Conservation (phyloP, 2,113 vertebrate species). For the Pseudorectes ferrugineus region DNA sequence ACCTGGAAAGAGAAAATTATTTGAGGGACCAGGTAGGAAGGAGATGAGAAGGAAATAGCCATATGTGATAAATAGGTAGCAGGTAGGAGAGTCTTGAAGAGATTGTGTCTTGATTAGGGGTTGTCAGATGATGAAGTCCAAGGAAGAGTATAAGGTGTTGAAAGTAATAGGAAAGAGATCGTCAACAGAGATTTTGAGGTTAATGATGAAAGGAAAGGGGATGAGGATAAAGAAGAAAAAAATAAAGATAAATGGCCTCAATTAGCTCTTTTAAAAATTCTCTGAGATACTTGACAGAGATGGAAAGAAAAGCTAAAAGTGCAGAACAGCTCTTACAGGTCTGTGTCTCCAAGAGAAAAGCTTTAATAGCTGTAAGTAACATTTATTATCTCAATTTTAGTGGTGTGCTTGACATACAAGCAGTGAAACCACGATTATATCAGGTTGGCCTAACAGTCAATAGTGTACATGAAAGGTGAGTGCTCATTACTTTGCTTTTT, state of each 20-base stretch:
- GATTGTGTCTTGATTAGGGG: conserved; percentile 23
- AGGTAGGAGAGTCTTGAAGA: not conserved
- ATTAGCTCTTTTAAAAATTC: conserved; percentile 48
- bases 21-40: not conserved
- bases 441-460: not conserved
- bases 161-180: conserved; percentile 18
- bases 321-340: not conserved
- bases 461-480: conserved; percentile 12
- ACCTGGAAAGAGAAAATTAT: not conserved
- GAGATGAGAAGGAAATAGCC: not conserved
- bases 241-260: not conserved
- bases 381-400: conserved; percentile 40
- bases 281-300: conserved; percentile 12
- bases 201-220: conserved; percentile 9
- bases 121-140: not conserved
- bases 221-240: not conserved
- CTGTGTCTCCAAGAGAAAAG: not conserved
- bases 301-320: conserved; percentile 25
- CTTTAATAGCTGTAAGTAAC: conserved; percentile 22
- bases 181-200: not conserved
- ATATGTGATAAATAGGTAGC: not conserved
- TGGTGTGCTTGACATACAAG: not conserved
- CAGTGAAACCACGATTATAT: not conserved
- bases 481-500: conserved; percentile 3
- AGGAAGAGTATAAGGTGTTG: not conserved